Evolutionary conservation across 2,888 invertebrate species (phyloP).

Genomic region (Spodoptera picta): DNA sequence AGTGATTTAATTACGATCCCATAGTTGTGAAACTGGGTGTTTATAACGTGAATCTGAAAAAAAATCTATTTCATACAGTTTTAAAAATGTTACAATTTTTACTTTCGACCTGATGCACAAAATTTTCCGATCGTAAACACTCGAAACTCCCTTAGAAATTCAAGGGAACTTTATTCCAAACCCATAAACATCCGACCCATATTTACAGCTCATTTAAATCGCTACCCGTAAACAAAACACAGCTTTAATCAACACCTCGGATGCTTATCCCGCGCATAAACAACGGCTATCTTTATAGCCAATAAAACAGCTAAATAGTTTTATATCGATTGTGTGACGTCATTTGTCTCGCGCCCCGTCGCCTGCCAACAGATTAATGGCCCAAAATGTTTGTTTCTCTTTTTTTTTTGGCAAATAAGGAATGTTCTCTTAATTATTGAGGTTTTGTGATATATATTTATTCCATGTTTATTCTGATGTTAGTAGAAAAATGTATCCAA

Average conservation of each 20-base stretch:
- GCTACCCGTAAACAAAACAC: constrained; percentile 38
- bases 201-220: constrained; percentile 47
- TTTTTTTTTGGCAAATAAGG: constrained; percentile 21
- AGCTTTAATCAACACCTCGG: constrained; percentile 60
- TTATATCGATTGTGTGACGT: constrained; percentile 72
- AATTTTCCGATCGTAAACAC: neutral
- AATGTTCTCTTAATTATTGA: constrained; percentile 21
- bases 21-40: no score
- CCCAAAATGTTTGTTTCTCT: constrained; percentile 24
- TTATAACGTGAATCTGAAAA: no score
- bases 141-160: neutral
- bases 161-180: constrained; percentile 9
- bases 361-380: constrained; percentile 66
- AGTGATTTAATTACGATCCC: no score
- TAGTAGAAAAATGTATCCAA: no score
- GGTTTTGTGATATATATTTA: constrained; percentile 2
- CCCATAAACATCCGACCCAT: constrained; percentile 28
- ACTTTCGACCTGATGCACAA: no score
- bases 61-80: no score
- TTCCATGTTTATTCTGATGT: neutral
- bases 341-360: constrained; percentile 72
- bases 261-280: constrained; percentile 56
- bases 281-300: constrained; percentile 69
- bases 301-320: constrained; percentile 78
- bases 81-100: no score